A percentile compares a stretch with the other conserved stretches of the same genome.
Conservation (phyloP, 2,113 vertebrate genomes). For the Elanoides forficatus region DNA sequence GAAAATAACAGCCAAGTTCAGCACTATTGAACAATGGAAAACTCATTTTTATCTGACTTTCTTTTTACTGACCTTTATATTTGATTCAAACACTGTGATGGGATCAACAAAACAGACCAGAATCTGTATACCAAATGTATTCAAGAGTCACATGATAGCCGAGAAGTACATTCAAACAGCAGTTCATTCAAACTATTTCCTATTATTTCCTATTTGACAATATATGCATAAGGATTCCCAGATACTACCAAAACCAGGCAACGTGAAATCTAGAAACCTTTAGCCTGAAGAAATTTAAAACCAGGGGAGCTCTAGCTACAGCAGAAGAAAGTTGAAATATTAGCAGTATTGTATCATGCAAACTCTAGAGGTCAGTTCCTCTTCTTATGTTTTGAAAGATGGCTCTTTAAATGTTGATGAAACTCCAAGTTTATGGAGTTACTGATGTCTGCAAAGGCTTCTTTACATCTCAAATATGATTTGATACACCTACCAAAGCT, state of each 20-base stretch:
- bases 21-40: neutral
- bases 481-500: neutral
- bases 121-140: neutral
- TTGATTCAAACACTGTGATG: neutral
- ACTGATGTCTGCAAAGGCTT: neutral
- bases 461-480: neutral
- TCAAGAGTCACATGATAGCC: fast-evolving
- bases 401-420: neutral
- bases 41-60: neutral
- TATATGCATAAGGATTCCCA: neutral
- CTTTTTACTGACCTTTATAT: neutral
- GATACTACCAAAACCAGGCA: neutral
- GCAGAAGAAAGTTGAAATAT: neutral
- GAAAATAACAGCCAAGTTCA: neutral
- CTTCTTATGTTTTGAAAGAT: neutral
- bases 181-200: neutral
- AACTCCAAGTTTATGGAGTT: neutral
- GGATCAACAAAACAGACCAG: neutral
- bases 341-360: neutral
- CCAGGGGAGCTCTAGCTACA: neutral
- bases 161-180: neutral
- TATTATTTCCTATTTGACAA: neutral
- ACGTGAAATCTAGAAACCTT: neutral
- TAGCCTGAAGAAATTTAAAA: neutral
- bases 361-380: neutral